Evolutionary conservation across 2,113 vertebrate genomes (phyloP).

Genomic region (Oenanthe oenanthe): DNA sequence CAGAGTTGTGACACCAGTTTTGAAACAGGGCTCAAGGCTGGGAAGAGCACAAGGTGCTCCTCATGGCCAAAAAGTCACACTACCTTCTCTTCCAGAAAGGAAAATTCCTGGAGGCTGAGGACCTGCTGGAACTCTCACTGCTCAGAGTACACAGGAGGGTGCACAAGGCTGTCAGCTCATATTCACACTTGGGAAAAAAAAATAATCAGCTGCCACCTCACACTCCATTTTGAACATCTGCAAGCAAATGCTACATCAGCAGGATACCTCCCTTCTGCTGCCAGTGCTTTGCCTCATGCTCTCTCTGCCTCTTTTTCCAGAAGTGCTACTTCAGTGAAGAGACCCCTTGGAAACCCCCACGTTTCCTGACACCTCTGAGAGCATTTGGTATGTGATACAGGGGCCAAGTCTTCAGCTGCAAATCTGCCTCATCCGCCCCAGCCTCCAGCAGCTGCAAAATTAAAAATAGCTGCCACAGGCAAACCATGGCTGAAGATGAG

Average conservation of each 20-base stretch:
- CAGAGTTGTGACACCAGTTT: not conserved
- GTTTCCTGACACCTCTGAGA: not conserved
- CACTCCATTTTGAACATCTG: not conserved
- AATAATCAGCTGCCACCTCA: not conserved
- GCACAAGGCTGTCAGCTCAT: not conserved
- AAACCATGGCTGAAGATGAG: not conserved
- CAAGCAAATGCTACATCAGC: conserved; percentile 23
- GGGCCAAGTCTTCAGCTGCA: not conserved
- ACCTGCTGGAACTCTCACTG: not conserved
- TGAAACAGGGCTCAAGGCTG: not conserved
- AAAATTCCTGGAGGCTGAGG: not conserved
- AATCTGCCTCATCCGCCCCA: not conserved
- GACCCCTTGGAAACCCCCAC: conserved; percentile 9
- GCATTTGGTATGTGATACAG: not conserved
- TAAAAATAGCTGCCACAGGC: conserved; percentile 26
- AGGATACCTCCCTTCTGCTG: not conserved
- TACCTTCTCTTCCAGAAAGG: not conserved
- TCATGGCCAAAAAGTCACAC: not conserved
- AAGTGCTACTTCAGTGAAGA: not conserved
- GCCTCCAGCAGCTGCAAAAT: conserved; percentile 33
- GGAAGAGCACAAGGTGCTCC: not conserved
- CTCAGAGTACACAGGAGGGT: not conserved
- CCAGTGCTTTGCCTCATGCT: not conserved
- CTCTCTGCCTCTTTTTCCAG: not conserved
- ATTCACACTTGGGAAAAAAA: not conserved